These are phyloP conservation scores for Scaptodrosophila latifasciaeformis DNA, from an alignment of 2,888 invertebrate species.

Conservation along the genomic window DNA sequence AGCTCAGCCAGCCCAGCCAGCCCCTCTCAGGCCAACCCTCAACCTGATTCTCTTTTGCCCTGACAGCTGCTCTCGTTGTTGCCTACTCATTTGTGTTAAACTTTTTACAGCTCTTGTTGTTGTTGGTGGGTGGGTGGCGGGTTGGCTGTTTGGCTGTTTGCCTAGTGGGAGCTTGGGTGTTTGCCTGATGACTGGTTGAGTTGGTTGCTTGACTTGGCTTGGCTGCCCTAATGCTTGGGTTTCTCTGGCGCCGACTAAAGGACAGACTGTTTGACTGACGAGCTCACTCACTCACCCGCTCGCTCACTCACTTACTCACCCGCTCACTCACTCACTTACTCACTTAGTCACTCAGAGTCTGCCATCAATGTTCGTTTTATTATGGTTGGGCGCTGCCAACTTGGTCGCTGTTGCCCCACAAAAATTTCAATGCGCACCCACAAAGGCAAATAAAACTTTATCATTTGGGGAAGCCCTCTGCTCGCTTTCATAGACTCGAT, in stretches of 20 bases:
- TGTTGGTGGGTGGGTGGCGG: constrained; percentile 39
- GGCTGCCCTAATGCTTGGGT: constrained; percentile 43
- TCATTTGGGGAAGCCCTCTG: constrained; percentile 67
- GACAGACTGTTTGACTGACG: constrained; percentile 43
- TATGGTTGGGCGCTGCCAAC: constrained; percentile 17
- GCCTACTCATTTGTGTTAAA: constrained; percentile 49
- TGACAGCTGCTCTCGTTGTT: constrained; percentile 8
- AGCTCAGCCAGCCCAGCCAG: constrained; percentile 4
- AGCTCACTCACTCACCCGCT: no score
- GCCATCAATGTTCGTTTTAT: constrained; percentile 31
- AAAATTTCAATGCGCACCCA: constrained; percentile 48
- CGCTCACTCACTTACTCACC: no score
- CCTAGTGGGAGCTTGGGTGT: no score
- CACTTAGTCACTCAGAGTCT: not conserved
- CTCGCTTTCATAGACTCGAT: constrained; percentile 56
- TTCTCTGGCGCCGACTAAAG: constrained; percentile 27
- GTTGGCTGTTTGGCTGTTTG: constrained; percentile 18
- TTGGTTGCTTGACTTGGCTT: constrained; percentile 30
- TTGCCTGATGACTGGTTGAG: no score
- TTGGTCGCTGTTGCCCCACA: constrained; percentile 31
- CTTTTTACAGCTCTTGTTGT: constrained; percentile 32
- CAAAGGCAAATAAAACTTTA: constrained; percentile 65
- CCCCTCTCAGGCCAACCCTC: not conserved
- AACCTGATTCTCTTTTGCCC: not conserved
- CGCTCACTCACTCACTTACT: no score